These are phyloP conservation scores for Lonchura striata DNA, from an alignment of 2,113 vertebrate genomes.

Conservation along the genomic window DNA sequence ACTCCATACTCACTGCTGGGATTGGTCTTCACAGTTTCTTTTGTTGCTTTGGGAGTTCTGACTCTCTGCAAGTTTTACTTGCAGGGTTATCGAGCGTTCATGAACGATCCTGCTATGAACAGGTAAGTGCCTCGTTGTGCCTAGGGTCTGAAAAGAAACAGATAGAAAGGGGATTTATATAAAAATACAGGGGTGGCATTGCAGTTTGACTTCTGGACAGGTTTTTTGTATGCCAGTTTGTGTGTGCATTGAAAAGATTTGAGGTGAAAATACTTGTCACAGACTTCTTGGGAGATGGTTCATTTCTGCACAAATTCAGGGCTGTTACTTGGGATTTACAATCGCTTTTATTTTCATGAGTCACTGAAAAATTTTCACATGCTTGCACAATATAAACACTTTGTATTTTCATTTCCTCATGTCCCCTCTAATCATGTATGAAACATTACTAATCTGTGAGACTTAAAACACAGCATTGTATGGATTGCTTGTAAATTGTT, in stretches of 20 bases:
- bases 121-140: slow-evolving; percentile 72
- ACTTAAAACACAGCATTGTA: background rate
- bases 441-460: background rate
- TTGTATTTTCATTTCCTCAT: background rate
- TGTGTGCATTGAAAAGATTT: background rate
- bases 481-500: background rate
- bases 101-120: slow-evolving; percentile 98
- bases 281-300: background rate
- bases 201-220: background rate
- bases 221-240: background rate
- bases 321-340: background rate
- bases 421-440: background rate
- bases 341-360: background rate
- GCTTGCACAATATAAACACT: background rate
- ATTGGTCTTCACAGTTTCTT: slow-evolving; percentile 96
- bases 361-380: background rate
- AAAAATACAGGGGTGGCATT: background rate
- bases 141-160: background rate
- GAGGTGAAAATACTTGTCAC: background rate
- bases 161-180: background rate
- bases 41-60: slow-evolving; percentile 93
- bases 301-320: background rate
- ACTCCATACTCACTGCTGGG: slow-evolving; percentile 94
- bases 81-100: slow-evolving; percentile 95
- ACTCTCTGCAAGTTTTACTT: slow-evolving; percentile 99